Percentiles rank a stretch among this genome's conserved stretches.
phyloP scores from a whole-genome alignment of 2,113 vertebrate genomes.

The Aleadryas rufinucha region DNA sequence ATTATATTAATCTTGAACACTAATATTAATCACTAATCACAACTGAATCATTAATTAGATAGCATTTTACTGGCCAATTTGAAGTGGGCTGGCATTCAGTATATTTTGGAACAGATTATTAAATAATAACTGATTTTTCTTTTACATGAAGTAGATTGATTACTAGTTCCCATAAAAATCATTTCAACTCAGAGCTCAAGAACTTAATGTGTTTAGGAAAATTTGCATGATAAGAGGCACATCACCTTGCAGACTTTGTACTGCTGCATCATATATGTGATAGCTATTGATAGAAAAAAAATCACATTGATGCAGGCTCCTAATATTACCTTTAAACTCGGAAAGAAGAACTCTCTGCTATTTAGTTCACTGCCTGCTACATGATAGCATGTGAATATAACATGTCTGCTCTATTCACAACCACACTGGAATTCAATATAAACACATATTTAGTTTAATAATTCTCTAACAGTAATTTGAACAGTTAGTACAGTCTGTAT shows the following conservation, averaged over 20 bases:
- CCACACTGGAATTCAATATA: background rate
- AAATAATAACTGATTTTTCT: background rate
- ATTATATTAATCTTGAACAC: background rate
- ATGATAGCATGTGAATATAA: background rate
- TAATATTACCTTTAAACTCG: background rate
- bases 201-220: background rate
- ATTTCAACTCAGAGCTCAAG: background rate
- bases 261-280: background rate
- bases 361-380: background rate
- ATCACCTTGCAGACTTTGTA: background rate
- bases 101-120: background rate
- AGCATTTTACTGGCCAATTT: background rate
- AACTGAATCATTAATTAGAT: background rate
- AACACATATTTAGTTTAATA: background rate
- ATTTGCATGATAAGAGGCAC: background rate
- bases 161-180: background rate
- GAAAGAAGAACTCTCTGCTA: background rate
- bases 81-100: background rate
- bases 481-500: background rate
- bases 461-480: background rate
- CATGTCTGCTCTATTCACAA: background rate
- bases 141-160: background rate
- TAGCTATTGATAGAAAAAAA: background rate
- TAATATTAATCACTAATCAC: background rate
- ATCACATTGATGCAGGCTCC: background rate